Percentiles rank a stretch among this genome's conserved stretches.
phyloP scores from a whole-genome alignment of 2,797 vertebrate species.

The Eutrigla gurnardus region DNA sequence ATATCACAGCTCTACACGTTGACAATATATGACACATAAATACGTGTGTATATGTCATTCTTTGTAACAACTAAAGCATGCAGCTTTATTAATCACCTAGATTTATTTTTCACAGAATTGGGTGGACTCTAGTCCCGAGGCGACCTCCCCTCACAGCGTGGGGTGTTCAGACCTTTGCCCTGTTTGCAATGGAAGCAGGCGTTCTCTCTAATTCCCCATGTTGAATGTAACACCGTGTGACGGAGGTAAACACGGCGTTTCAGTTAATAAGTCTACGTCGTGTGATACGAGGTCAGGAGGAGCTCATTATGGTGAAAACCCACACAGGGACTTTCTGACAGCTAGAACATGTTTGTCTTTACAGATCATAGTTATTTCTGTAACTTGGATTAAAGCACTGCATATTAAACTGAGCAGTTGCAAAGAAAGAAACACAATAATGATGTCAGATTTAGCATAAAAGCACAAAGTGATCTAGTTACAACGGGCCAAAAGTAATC shows the following conservation, averaged over 20 bases:
- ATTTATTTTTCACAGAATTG: slow-evolving; percentile 26
- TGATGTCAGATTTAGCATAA: slow-evolving; percentile 3
- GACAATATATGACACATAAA: slow-evolving; percentile 9
- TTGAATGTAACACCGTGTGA: slow-evolving; percentile 70
- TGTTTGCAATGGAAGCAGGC: slow-evolving; percentile 1
- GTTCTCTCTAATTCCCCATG: slow-evolving; percentile 17
- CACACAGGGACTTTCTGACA: slow-evolving; percentile 20
- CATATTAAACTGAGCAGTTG: not conserved
- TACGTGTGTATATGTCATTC: slow-evolving; percentile 20
- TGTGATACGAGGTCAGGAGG: slow-evolving; percentile 56
- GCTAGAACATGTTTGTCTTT: not conserved
- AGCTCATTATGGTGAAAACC: slow-evolving; percentile 52
- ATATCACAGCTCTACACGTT: not conserved
- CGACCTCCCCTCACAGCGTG: not conserved
- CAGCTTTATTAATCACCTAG: slow-evolving; percentile 10
- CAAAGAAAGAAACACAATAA: slow-evolving; percentile 1
- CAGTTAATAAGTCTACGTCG: slow-evolving; percentile 67
- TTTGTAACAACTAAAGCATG: slow-evolving; percentile 14
- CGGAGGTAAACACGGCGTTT: slow-evolving; percentile 66
- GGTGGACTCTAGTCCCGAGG: slow-evolving; percentile 34
- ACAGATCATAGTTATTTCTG: no score
- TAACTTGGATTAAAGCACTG: not conserved
- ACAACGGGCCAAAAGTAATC: slow-evolving; percentile 9
- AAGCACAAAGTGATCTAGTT: slow-evolving; percentile 5
- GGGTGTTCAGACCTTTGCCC: slow-evolving; percentile 19